Base-by-base conservation (phyloP, 1,140 invertebrate genomes). In the Drosophila eugracilis region DNA sequence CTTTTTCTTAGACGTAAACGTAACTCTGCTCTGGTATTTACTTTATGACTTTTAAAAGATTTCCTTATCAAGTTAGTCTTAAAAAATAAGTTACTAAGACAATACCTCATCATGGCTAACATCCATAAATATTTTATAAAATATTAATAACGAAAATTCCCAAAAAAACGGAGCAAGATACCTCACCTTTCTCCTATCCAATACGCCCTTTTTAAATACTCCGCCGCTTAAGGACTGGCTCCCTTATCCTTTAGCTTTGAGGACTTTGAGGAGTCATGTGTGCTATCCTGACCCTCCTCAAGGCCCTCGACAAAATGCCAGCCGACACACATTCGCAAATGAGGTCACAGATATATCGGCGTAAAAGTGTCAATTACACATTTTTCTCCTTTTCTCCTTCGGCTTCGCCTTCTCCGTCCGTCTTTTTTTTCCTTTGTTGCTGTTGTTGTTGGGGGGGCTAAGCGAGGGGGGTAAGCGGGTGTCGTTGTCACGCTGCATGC, bases 331-430 rank as follows among this genome's bases (percentile, higher is more conserved):
- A 86, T 86, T 81, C 79, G 48, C 57, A 77, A 86, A 86, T 88
- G 78, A 74, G 81, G 81, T 86, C 81, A 86, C 74, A 88, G 63
- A 86, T 86, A 86, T 86, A 86, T 86, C 78, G 83, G 81, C 69
- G 57, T 52, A 86, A 66, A 77, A 86, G 81, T 86, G 83, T 88
- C 81, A 81, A 86, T 86, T 86, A 88, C 83, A 86, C 72, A 65
- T 65, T 74, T 73, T 55, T 50, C 36, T 30, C 52, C 36, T 30
- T 48, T 41, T 49, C 10, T 53, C 32, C 34, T 57, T 53, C 59
- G 48, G n/a, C n/a, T n/a, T n/a, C n/a, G n/a, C n/a, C n/a, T n/a
- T n/a, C n/a, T n/a, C n/a, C n/a, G n/a, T n/a, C 17, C 28, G 36
- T 57, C 24, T 67, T 57, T 48, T 73, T 76, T 45, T 34, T 52